Conservation (phyloP, 2,888 invertebrate species). For the Epirrhoe tristata region DNA sequence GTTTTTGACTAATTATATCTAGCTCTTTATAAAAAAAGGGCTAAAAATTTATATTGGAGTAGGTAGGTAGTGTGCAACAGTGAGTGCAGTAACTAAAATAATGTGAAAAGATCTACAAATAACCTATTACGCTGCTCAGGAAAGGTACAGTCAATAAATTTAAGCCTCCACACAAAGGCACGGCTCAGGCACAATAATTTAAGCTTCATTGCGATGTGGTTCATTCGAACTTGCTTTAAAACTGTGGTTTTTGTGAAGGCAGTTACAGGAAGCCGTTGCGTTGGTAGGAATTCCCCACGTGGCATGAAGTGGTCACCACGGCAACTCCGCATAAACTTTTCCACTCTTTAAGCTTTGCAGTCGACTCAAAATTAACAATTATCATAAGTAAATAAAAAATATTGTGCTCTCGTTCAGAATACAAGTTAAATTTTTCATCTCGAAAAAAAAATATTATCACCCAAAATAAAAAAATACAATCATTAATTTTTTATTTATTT, state of each 20-base stretch:
- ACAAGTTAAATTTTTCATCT: no score
- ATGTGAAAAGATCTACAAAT: no score
- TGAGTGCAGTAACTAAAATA: no score
- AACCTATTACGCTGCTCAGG: no score
- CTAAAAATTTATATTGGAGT: no score
- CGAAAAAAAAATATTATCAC: no score
- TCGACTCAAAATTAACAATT: background rate
- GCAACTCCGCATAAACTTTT: constrained; percentile 44
- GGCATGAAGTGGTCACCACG: constrained; percentile 39
- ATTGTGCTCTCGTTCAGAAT: no score
- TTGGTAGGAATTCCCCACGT: constrained; percentile 42
- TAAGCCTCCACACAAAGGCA: no score
- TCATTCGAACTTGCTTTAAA: background rate
- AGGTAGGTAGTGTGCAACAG: no score
- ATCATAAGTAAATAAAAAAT: background rate
- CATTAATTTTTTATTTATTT: no score
- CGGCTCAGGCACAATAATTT: background rate
- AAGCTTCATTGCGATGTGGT: background rate
- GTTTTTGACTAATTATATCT: background rate
- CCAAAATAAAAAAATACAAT: no score
- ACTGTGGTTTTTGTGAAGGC: constrained; percentile 9
- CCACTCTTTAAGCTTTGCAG: constrained; percentile 20
- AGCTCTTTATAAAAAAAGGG: background rate
- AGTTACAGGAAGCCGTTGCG: constrained; percentile 26
- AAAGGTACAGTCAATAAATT: no score